phyloP scores from a whole-genome alignment of 2,113 vertebrate species.

The Pungitius pungitius region DNA sequence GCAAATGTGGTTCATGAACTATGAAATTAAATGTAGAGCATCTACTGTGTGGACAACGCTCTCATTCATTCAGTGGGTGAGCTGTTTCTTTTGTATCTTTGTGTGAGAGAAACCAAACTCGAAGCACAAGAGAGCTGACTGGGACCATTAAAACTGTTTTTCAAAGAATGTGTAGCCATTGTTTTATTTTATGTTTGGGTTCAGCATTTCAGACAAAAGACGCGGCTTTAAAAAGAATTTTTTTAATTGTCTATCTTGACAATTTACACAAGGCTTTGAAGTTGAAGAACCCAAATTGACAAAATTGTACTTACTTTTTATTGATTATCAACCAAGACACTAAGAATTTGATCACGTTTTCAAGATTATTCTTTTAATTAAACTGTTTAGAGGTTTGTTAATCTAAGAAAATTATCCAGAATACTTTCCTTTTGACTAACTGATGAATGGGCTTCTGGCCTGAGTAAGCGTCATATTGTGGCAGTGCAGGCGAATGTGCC shows the following conservation, averaged over 20 bases:
- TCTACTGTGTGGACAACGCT: conserved; percentile 3
- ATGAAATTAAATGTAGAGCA: conserved; percentile 38
- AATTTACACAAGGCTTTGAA: background rate
- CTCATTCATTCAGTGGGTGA: conserved; percentile 29
- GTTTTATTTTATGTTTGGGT: background rate
- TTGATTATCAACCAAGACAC: background rate
- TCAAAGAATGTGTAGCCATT: background rate
- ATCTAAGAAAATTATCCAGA: background rate
- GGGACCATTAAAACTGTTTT: background rate
- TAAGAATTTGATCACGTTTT: background rate
- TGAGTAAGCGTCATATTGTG: conserved; percentile 2
- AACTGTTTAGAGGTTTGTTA: background rate
- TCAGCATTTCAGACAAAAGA: background rate
- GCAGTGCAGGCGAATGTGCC: conserved; percentile 25
- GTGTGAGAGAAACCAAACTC: no score
- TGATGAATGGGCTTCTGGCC: background rate
- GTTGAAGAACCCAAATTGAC: background rate
- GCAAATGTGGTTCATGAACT: conserved; percentile 49
- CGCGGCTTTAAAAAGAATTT: background rate
- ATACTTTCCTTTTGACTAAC: background rate
- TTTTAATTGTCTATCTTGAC: background rate
- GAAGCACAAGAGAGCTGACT: conserved; percentile 55
- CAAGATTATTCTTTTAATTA: background rate
- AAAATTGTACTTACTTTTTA: background rate
- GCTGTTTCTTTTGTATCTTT: background rate